A percentile compares a stretch with the other conserved stretches of the same genome.
These are phyloP conservation scores for Micrastur ruficollis DNA, from an alignment of 2,797 vertebrate genomes.

Conservation along the genomic window DNA sequence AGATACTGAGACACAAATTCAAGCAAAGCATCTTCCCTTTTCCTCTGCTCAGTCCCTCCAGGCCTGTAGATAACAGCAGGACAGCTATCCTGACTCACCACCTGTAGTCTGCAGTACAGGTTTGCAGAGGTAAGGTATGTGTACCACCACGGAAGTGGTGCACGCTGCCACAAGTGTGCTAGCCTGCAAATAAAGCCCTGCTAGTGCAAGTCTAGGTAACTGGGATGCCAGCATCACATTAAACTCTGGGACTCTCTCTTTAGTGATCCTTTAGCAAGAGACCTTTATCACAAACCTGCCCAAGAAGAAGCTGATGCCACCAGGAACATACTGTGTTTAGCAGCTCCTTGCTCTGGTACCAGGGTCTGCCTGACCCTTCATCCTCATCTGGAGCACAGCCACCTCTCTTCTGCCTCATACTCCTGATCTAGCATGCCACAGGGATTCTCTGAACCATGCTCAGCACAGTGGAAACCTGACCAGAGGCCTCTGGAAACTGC, in stretches of 20 bases:
- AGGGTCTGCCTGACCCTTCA: neutral
- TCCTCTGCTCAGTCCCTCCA: neutral
- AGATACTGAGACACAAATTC: neutral
- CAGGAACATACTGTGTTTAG: neutral
- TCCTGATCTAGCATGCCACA: neutral
- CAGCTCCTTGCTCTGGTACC: neutral
- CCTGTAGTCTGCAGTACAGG: neutral
- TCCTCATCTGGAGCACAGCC: neutral
- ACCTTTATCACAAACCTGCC: neutral
- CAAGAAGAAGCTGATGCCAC: neutral
- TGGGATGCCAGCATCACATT: fast-evolving
- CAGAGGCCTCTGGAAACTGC: neutral
- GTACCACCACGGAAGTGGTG: fast-evolving
- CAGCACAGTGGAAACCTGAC: neutral
- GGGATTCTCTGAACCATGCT: neutral
- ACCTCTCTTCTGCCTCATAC: neutral
- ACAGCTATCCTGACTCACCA: neutral
- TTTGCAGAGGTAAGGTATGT: neutral
- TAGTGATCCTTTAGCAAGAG: neutral
- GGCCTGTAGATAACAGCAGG: neutral
- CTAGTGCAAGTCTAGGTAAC: neutral
- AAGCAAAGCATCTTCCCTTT: neutral
- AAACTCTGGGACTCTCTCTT: neutral
- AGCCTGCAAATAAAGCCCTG: neutral
- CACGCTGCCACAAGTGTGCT: fast-evolving